Evolutionary conservation across 2,888 invertebrate species (phyloP), one percentile per base, ranked within the genome.

Genomic region (Lottia gigantea): DNA sequence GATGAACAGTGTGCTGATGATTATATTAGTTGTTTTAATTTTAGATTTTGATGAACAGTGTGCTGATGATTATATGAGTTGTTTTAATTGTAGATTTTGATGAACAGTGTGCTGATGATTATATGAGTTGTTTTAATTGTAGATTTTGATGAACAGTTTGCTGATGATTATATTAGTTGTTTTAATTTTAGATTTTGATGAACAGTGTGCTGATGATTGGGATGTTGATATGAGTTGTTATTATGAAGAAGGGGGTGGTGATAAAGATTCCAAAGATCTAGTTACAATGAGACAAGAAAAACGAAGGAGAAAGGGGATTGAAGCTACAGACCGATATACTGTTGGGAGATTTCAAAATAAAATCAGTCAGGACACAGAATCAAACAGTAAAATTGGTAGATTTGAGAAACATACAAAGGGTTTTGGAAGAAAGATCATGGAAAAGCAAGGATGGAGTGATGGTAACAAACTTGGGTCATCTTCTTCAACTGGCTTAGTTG

Each of bases 11-110:
- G n/a, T 40, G 11, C 46, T 45, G 8, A 23, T 45, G n/a, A 40
- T 31, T 0, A n/a, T n/a, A n/a, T n/a, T 1, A 7, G 8, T 16
- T n/a, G 8, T 55, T 62, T 46, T 46, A 46, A 46, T 71, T 76
- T 16, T 73, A 87, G 88, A 89, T 80, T 90, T 91, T 83, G 91
- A 91, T 82, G 91, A 90, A 80, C 88, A 88, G 76, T 91, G 90
- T 68, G 87, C 90, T 2, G 91, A 91, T 83, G 91, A 91, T 77
- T 90, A n/a, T n/a, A n/a, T n/a, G 90, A 89, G 91, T 91, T 82
- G 89, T 91, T 1, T 31, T 49, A 55, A 45, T 71, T 76, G 14
- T 73, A 87, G 88, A 89, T 80, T 90, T 91, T 83, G 91, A 91
- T 82, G 91, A 90, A 80, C 88, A 88, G 76, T 91, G 90, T 68